phyloP scores from a whole-genome alignment of 2,888 invertebrate species.

The Artemia sp. region DNA sequence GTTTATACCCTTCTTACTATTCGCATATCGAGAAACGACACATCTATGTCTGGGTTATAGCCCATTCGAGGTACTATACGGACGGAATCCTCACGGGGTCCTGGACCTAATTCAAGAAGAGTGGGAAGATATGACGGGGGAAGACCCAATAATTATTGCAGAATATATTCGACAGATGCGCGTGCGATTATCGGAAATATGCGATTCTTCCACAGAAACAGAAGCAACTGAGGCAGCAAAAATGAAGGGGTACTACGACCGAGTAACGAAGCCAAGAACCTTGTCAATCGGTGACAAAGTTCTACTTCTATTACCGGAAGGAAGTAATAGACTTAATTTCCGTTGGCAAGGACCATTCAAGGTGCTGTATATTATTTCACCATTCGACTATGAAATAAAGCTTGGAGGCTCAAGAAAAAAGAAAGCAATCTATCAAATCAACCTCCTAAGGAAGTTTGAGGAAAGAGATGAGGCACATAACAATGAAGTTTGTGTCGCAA shows the following conservation, averaged over 20 bases:
- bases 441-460: conserved; percentile 10
- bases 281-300: no score
- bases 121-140: no score
- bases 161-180: no score
- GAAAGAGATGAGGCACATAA: no score
- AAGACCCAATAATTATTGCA: no score
- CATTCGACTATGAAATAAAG: conserved; percentile 4
- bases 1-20: no score
- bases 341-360: conserved; percentile 11
- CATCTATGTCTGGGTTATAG: conserved; percentile 8
- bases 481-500: conserved; percentile 5
- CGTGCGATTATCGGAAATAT: no score
- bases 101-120: conserved; percentile 12
- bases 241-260: no score
- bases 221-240: no score
- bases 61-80: conserved; percentile 14
- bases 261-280: no score
- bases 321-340: conserved; percentile 1
- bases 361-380: neutral
- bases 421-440: neutral
- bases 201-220: no score
- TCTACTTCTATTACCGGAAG: conserved; percentile 8
- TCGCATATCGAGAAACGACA: conserved; percentile 13
- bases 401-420: conserved; percentile 13
- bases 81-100: conserved; percentile 13